Base-by-base conservation (phyloP, 2,888 invertebrate genomes). In the Gisinianus flammeolus region DNA sequence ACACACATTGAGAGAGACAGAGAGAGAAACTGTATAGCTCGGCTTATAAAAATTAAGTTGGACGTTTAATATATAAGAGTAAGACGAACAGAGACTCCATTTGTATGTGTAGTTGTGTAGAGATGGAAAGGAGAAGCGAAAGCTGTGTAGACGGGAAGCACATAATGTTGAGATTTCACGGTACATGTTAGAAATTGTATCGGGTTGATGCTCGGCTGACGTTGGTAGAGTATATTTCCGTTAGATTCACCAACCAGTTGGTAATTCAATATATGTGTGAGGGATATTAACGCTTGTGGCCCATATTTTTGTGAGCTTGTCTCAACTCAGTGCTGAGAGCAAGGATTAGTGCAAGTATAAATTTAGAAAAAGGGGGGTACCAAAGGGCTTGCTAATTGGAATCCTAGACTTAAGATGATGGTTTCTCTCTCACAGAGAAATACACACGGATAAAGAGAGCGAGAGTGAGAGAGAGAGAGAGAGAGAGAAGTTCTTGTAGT, bases 271-370 rank as follows among this genome's bases (percentile, higher is more conserved):
- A 83, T 83, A 81, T 81, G 81, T 80, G 76, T 80, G 82, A 82
- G 82, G 69, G 81, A 83, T 82, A 83, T 83, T 83, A 83, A 82
- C 82, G 82, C 83, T 82, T 81, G 80, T 83, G 81, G 79, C 79
- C 81, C 82, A 82, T 83, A 81, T 83, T 81, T 81, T 81, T 81
- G 68, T 64, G 72, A 72, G 78, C 73, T 67, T 64, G 68, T 77
- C 77, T 70, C 73, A 73, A 72, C 69, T 31, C 44, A 16, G 69
- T 35, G 52, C 33, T 35, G 71, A 72, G 74, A 31, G 58, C 70
- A 78, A 79, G 81, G 81, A 80, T 81, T 78, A 81, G 78, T 79
- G 74, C 76, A 78, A 81, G 80, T 81, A 82, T 81, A 82, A 82
- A 81, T 83, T 83, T 82, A 80, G 81, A 82, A 79, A 78, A 79